These are phyloP conservation scores for Sebastes fasciatus DNA, from an alignment of 2,113 vertebrate species.

Conservation along the genomic window DNA sequence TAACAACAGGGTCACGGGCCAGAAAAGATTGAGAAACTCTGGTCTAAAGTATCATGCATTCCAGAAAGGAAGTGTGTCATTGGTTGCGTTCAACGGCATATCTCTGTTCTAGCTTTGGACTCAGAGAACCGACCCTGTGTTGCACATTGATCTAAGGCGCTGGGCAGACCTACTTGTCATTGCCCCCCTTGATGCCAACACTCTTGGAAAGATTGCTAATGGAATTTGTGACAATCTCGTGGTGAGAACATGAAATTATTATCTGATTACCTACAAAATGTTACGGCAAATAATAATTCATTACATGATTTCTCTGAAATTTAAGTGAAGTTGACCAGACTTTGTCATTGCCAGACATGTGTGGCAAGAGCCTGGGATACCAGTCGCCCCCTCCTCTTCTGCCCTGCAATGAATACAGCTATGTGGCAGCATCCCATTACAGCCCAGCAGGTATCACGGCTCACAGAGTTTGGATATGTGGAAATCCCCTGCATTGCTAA, in stretches of 20 bases:
- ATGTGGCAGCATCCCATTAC: conserved; percentile 99
- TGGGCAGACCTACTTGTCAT: conserved; percentile 95
- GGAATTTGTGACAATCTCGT: conserved; percentile 98
- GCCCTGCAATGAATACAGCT: conserved; percentile 98
- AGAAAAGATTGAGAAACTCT: background rate
- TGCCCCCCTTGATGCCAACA: conserved; percentile 97
- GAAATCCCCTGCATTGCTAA: conserved; percentile 95
- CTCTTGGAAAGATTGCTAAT: conserved; percentile 92
- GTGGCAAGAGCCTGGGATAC: conserved; percentile 95
- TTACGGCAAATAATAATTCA: background rate
- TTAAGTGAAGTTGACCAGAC: background rate
- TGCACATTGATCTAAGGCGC: conserved; percentile 94
- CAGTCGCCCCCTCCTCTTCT: conserved; percentile 93
- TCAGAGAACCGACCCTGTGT: conserved; percentile 89
- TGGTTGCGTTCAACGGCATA: conserved; percentile 8
- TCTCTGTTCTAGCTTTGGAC: conserved; percentile 88
- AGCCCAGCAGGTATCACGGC: conserved; percentile 86
- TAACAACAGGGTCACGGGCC: background rate
- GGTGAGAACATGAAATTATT: conserved; percentile 82
- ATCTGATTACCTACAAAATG: background rate
- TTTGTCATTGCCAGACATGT: conserved; percentile 85
- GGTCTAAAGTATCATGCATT: background rate
- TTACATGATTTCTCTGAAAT: background rate
- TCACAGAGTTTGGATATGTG: conserved; percentile 90
- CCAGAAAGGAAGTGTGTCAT: conserved; percentile 3